These are phyloP conservation scores for Bergia sp. DNA, from an alignment of 92 coral and sea anemone genomes.

Conservation along the genomic window DNA sequence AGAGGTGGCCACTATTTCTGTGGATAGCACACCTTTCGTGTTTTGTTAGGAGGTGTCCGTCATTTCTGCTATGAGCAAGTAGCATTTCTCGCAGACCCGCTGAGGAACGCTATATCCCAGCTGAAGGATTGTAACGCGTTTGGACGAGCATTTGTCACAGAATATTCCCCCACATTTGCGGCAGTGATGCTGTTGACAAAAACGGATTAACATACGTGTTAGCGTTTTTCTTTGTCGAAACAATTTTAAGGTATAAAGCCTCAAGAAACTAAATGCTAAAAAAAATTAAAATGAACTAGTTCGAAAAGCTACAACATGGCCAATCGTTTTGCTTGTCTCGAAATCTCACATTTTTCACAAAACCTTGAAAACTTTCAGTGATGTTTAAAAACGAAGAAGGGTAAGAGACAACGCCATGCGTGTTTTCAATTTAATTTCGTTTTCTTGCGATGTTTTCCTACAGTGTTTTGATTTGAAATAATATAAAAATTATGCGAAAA, in stretches of 20 bases:
- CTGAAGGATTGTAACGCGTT: constrained; percentile 72
- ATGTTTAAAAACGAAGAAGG: too few relatives aligned
- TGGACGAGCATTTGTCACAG: constrained; percentile 90
- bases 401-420: too few relatives aligned
- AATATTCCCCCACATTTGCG: constrained; percentile 95
- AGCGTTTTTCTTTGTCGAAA: not conserved
- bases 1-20: too few relatives aligned
- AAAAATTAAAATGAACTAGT: too few relatives aligned
- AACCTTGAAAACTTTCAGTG: not conserved
- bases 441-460: too few relatives aligned
- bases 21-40: not conserved
- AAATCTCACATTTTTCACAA: not conserved
- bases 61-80: constrained; percentile 58
- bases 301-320: not conserved
- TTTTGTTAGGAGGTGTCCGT: constrained; percentile 8
- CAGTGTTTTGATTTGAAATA: too few relatives aligned
- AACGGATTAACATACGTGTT: not conserved
- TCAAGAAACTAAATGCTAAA: too few relatives aligned
- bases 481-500: too few relatives aligned
- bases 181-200: constrained; percentile 81
- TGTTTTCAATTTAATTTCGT: too few relatives aligned
- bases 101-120: constrained; percentile 74
- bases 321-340: not conserved
- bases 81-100: constrained; percentile 85
- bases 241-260: not conserved